Evolutionary conservation across 2,113 vertebrate species (phyloP), one percentile per base, ranked within the genome.

Genomic region (Lates calcarifer): DNA sequence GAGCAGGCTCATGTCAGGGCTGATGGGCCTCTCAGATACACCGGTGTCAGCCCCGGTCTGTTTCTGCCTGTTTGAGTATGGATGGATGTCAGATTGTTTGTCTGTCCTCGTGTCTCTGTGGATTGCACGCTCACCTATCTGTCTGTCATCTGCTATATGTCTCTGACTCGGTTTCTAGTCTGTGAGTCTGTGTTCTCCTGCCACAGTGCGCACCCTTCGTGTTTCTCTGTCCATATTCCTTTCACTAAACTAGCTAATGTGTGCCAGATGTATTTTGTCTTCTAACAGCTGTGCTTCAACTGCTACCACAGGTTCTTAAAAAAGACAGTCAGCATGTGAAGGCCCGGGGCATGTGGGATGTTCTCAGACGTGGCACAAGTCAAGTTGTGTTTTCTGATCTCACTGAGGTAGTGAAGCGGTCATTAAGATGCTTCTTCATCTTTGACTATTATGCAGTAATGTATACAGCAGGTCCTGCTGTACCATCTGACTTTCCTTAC

Each of bases 381-480:
- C 91, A 92, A 86, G 84, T 89, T 91, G 88, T 95, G 84, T 94
- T 95, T 92, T 95, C 92, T 90, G 92, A 94, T 84, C 91, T 95
- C 64, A 65, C 84, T 11, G 93, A 95, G 93, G 95, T 94, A 95
- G 91, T 82, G 17, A 37, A 58, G 67, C 13, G 24, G 64, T 87
- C 53, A 7, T 64, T 75, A 39, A 74, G 41, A 74, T 29, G 33
- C 33, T 39, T 71, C 61, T 51, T 57, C 62, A 24, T 15, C 45
- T 35, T 51, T 71, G 45, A 67, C 43, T 74, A 24, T 49, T 11
- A 18, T 31, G 74, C 43, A 49, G 17, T 49, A 43, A 74, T 31
- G 41, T 11, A 24, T 14, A 26, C n/a, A 28, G 1, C 35, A 53
- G 29, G 22, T 24, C 33, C 65, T 22, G 18, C 12, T 64, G 35